Conservation (phyloP, 2,888 invertebrate genomes). For the Drosophila yooni region DNA sequence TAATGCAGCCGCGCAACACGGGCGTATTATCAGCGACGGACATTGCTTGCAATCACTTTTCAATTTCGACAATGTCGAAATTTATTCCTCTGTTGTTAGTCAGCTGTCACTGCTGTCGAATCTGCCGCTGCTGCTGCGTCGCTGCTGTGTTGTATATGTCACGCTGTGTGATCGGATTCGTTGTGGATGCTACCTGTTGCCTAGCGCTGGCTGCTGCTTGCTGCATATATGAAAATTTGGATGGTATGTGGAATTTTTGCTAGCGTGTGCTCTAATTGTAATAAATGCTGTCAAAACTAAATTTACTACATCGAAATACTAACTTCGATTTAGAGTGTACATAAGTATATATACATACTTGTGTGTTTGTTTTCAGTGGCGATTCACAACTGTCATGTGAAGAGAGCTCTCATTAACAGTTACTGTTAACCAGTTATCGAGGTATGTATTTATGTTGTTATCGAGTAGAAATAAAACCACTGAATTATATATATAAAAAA, state of each 20-base stretch:
- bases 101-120: conserved; percentile 22
- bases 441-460: not conserved
- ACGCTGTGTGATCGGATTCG: conserved; percentile 22
- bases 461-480: not conserved
- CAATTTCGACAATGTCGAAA: not conserved
- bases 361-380: conserved; percentile 4
- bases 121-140: not conserved
- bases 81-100: conserved; percentile 18
- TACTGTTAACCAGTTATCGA: not conserved
- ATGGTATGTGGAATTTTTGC: conserved; percentile 16
- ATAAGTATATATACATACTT: not conserved
- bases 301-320: conserved; percentile 16
- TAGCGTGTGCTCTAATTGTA: not conserved
- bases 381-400: conserved; percentile 10
- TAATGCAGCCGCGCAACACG: conserved; percentile 85
- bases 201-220: conserved; percentile 1
- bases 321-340: conserved; percentile 30
- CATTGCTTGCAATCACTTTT: conserved; percentile 33
- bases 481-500: not conserved
- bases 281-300: conserved; percentile 10
- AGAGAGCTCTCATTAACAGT: not conserved
- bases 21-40: conserved; percentile 65
- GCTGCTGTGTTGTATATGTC: conserved; percentile 27
- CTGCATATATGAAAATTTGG: conserved; percentile 4
- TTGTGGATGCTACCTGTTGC: conserved; percentile 30